Percentiles rank a stretch among this genome's conserved stretches.
Conservation (phyloP, 1,140 invertebrate species). For the Dinoponera quadriceps region DNA sequence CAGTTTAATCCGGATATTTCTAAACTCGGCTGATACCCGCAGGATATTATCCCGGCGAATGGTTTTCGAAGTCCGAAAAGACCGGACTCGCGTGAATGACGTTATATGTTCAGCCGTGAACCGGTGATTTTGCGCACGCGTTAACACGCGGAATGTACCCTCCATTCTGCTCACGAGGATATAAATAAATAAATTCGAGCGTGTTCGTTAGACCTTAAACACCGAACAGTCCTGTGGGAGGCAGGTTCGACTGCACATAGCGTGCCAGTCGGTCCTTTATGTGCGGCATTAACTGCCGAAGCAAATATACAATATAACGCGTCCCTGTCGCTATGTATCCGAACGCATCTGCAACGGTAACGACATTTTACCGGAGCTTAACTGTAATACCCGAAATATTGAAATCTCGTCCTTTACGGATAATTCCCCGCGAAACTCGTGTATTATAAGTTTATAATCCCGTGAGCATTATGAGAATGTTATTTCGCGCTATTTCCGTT, state of each 20-base stretch:
- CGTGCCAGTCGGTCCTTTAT: neutral
- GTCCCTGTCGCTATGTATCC: conserved; percentile 1
- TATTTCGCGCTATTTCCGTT: neutral
- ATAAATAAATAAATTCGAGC: conserved; percentile 23
- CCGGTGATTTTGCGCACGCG: too few relatives aligned
- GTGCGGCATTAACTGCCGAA: conserved; percentile 37
- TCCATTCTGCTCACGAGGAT: neutral
- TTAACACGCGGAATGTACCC: too few relatives aligned
- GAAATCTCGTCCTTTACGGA: conserved; percentile 27
- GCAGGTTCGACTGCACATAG: conserved; percentile 20
- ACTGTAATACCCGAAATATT: conserved; percentile 51
- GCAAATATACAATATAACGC: conserved; percentile 39
- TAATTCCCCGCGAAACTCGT: conserved; percentile 16
- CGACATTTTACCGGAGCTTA: conserved; percentile 30
- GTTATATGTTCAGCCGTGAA: too few relatives aligned
- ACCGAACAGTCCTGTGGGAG: neutral
- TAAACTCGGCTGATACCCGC: too few relatives aligned
- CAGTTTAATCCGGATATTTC: too few relatives aligned
- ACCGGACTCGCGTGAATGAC: too few relatives aligned
- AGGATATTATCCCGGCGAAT: too few relatives aligned
- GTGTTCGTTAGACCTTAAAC: conserved; percentile 32
- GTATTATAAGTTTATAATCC: conserved; percentile 38
- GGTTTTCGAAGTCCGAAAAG: too few relatives aligned
- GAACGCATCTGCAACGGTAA: conserved; percentile 22
- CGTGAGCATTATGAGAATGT: neutral